phyloP scores from a whole-genome alignment of 1,140 invertebrate genomes.

The Vanessa atalanta region DNA sequence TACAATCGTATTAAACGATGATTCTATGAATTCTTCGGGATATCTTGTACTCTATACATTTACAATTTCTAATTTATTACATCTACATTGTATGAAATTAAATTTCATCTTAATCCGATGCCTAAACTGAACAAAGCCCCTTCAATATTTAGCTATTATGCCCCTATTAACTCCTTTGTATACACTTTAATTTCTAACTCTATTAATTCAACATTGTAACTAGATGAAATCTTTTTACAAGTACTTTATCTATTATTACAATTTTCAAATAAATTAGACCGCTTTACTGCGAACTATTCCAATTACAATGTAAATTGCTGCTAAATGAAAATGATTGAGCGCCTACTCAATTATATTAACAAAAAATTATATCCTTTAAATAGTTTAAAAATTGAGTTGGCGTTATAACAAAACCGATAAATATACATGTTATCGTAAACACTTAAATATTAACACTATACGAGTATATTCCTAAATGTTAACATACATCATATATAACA shows the following conservation, averaged over 20 bases:
- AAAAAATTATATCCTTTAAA: conserved; percentile 12
- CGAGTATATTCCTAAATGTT: no score
- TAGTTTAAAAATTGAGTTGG: neutral
- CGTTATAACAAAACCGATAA: neutral
- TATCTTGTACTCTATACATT: neutral
- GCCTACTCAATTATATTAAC: conserved; percentile 27
- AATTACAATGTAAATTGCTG: conserved; percentile 18
- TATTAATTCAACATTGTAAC: conserved; percentile 18
- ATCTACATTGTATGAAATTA: neutral
- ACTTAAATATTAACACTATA: no score
- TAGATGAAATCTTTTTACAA: conserved; percentile 18
- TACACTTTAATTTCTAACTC: conserved; percentile 17
- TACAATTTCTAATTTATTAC: neutral
- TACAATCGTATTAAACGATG: no score
- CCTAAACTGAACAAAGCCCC: neutral
- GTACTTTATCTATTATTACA: conserved; percentile 16
- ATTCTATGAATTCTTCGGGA: neutral
- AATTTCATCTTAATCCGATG: neutral
- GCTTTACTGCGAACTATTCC: conserved; percentile 13
- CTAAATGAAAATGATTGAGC: conserved; percentile 18
- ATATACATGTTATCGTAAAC: neutral
- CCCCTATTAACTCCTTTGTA: conserved; percentile 15
- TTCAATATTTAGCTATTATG: neutral
- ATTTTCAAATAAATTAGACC: conserved; percentile 20
- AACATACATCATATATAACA: no score